These are phyloP conservation scores for Falco berigora DNA, from an alignment of 2,797 vertebrate species.

Conservation along the genomic window DNA sequence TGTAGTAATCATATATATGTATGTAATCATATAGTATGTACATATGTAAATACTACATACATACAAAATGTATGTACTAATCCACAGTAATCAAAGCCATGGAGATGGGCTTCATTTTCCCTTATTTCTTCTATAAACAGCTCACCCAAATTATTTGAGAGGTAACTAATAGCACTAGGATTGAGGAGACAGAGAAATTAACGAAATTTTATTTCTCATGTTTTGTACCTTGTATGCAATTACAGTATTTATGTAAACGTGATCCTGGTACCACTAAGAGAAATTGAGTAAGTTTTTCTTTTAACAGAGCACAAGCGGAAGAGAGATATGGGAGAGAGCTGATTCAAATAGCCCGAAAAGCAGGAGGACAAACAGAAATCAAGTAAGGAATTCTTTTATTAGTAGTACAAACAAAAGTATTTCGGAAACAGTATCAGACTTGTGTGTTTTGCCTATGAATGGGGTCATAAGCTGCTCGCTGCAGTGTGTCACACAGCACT, in stretches of 20 bases:
- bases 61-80: background rate
- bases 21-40: no score
- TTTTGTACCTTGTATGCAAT: background rate
- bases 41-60: no score
- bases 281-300: background rate
- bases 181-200: background rate
- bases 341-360: constrained; percentile 85
- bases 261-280: background rate
- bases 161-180: background rate
- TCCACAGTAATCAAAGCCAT: background rate
- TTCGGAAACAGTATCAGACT: background rate
- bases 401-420: background rate
- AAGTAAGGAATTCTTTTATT: constrained; percentile 74
- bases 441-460: background rate
- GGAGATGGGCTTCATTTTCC: background rate
- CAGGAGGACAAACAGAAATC: constrained; percentile 87
- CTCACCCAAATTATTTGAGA: background rate
- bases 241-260: background rate
- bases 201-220: background rate
- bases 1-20: background rate
- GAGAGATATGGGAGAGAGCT: constrained; percentile 94
- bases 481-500: background rate
- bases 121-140: background rate
- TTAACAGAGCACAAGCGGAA: constrained; percentile 86
- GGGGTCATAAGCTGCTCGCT: background rate